Conservation (phyloP, 2,797 vertebrate genomes). For the Neomorphus geoffroyi region DNA sequence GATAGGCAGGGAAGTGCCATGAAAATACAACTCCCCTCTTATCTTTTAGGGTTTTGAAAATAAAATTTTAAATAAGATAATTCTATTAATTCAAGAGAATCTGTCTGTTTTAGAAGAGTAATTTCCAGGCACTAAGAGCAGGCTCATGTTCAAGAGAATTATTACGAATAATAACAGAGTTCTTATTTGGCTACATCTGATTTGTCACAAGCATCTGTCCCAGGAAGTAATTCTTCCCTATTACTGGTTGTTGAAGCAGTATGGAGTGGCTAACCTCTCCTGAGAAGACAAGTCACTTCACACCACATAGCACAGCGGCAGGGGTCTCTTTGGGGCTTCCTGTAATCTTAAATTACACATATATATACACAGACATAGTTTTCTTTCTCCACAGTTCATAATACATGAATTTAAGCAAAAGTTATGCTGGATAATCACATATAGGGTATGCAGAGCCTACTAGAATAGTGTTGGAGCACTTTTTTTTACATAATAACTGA, state of each 20-base stretch:
- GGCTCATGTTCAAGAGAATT: not conserved
- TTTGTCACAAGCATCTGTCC: not conserved
- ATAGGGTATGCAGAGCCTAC: not conserved
- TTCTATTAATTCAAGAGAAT: not conserved
- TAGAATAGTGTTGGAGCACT: not conserved
- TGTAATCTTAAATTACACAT: not conserved
- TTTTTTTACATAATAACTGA: not conserved
- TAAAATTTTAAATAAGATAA: not conserved
- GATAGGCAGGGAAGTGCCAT: not conserved
- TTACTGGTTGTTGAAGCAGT: not conserved
- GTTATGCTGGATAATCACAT: not conserved
- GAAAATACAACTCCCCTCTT: not conserved
- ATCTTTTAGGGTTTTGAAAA: not conserved
- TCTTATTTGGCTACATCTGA: not conserved
- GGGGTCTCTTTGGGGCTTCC: not conserved
- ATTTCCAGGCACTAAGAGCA: not conserved
- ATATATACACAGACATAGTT: accelerated
- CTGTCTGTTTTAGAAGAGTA: not conserved
- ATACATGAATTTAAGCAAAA: not conserved
- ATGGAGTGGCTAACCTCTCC: not conserved
- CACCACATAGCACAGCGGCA: not conserved
- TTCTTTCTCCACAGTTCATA: not conserved
- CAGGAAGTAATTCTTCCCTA: not conserved
- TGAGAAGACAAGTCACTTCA: not conserved
- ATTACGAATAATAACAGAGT: not conserved